These are phyloP conservation scores for Octodon degus DNA, from an alignment of 2,113 vertebrate genomes.

Conservation along the genomic window DNA sequence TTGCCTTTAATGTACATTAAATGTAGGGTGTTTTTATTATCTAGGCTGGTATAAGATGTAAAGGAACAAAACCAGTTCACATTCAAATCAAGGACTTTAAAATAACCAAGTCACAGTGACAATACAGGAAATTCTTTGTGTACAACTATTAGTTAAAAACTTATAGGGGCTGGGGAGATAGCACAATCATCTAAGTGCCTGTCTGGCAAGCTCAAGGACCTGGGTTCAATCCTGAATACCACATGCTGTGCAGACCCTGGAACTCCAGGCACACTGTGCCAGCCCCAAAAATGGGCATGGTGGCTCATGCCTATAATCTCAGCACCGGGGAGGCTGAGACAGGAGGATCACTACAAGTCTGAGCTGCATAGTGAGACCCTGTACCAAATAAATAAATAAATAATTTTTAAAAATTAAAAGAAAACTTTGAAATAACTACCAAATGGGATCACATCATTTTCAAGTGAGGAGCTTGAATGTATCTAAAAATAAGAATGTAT, in stretches of 20 bases:
- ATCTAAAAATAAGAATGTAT: background rate
- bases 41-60: background rate
- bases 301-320: too few relatives aligned
- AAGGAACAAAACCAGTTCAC: slow-evolving; percentile 22
- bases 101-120: background rate
- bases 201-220: too few relatives aligned
- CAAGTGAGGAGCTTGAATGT: background rate
- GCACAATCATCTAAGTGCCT: too few relatives aligned
- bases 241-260: too few relatives aligned
- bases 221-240: too few relatives aligned
- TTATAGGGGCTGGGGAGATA: background rate
- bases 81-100: slow-evolving; percentile 19
- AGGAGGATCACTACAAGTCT: too few relatives aligned
- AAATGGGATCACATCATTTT: slow-evolving; percentile 24
- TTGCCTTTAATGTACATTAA: slow-evolving; percentile 10
- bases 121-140: background rate
- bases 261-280: too few relatives aligned
- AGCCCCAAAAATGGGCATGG: too few relatives aligned
- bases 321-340: too few relatives aligned
- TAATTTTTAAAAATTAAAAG: too few relatives aligned
- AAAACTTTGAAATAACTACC: slow-evolving; percentile 10
- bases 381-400: too few relatives aligned
- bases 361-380: too few relatives aligned
- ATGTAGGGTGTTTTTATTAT: background rate
- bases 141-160: background rate